Evolutionary conservation across 2,113 vertebrate species (phyloP), one percentile per base, ranked within the genome.

Genomic region (Vicugna pacos): DNA sequence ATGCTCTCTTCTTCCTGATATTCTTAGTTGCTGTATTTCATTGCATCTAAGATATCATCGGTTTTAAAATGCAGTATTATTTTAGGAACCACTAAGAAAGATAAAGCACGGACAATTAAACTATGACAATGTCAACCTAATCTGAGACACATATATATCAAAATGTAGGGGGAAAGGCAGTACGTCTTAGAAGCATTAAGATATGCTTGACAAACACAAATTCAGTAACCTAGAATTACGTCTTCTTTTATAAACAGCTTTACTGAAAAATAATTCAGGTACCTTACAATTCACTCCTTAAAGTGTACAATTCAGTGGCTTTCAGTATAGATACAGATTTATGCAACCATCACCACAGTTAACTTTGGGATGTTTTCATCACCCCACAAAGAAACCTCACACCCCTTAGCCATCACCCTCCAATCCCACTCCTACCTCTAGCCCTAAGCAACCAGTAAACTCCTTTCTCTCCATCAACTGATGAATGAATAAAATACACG

Each of bases 51-150:
- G 54, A 95, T 17, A 46, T 13, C 48, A 14, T 72, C 56, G 0
- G 30, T 86, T 92, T 80, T 87, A 72, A 92, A 87, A 81, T 10
- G 26, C 56, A 64, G 35, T 48, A 62, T 91, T 80, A 64, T 87
- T 86, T 86, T 92, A 95, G 46, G 56, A 87, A 91, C 28, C 73
- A 85, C 67, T 46, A 26, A 92, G 73, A 73, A 80, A 80, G 56
- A 92, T n/a, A 81, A 81, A 81, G 17, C 56, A 64, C 64, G 35
- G 81, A 91, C 65, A 80, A 50, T 54, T 64, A 81, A 62, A 64
- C 38, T 32, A 24, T 70, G 52, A 79, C 75, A 73, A 73, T 46
- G 64, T 81, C 65, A 24, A 35, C 6, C 6, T 65, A 75, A 92
- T 64, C 72, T 72, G 64, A 35, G 32, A 69, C 8, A 60, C 22